Evolutionary conservation across 2,797 vertebrate genomes (phyloP), one percentile per base, ranked within the genome.

Genomic region (Micrastur ruficollis): DNA sequence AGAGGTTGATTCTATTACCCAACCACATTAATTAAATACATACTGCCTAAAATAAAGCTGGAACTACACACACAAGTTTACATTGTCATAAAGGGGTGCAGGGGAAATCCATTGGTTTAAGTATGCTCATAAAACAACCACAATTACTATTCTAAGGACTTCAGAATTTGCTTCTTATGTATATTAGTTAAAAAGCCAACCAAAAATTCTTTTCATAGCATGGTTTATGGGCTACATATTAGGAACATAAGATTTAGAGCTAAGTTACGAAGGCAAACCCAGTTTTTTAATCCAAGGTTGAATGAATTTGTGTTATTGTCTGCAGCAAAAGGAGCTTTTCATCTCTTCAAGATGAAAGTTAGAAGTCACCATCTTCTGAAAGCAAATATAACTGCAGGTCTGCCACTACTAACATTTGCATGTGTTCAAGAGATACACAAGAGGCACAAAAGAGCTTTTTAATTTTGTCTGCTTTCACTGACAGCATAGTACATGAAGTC

Each of bases 401-500:
- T 79, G 81, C 17, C 31, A 29, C 38, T 20, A 53, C 7, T 23
- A 75, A 29, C 8, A 44, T 3, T 12, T 29, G 49, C 3, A 1
- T 0, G 8, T 7, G 23, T 40, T 29, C 12, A 52, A 38, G 34
- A 71, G 20, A 56, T 74, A 73, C 0, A 1, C 25, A 56, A 61
- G 46, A 79, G 36, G 40, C 36, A 36, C 0, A 4, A 44, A 52
- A 81, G 34, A 61, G 16, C n/a, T 49, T 81, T 74, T 6, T 16
- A 11, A 61, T 31, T 80, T 49, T 52, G 25, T 8, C 63, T 50
- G 22, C n/a, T 70, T 59, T 50, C 44, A 73, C 50, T 25, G 56
- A 52, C 1, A 78, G 27, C 19, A 40, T 0, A 32, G 55, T 7
- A 52, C 25, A 23, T 0, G 0, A 78, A 63, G 20, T 31, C 25